Base-by-base conservation (phyloP, 2,797 vertebrate genomes). In the Lacerta viridis region DNA sequence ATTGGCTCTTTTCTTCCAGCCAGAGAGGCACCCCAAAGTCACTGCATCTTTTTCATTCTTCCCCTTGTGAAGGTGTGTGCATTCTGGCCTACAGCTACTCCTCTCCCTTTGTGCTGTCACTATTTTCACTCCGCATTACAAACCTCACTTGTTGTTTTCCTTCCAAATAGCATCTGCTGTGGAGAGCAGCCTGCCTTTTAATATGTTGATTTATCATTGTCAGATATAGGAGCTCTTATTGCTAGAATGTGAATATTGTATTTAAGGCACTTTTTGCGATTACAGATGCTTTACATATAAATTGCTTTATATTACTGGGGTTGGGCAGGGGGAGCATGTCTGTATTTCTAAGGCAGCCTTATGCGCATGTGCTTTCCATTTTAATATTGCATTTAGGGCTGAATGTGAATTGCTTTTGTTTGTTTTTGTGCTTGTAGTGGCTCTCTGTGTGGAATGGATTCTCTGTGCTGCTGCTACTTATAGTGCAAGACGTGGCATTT, bases 221-320 rank as follows among this genome's bases (percentile, higher is more conserved):
- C 93, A 94, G 88, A 94, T 92, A 94, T 64, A 74, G 80, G 79
- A 89, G 59, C 27, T 95, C 95, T 97, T 96, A 96, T 92, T 95
- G 93, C 94, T 95, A 92, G 69, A 88, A 96, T 96, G 90, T 95
- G 93, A 96, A 95, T 96, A 95, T 94, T 95, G 93, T 94, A 92
- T 95, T 97, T 96, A 96, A 96, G 94, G 88, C 87, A 81, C 71
- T 95, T 94, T 64, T 93, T 92, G 93, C 95, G 92, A 95, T 96
- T 97, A 95, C 92, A 94, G 93, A 95, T 92, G 88, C 95, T 97
- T 97, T 97, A 95, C 95, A 97, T 96, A 94, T 93, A 97, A 97
- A 97, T 96, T 96, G 93, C 92, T 93, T 95, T 95, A 92, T 93
- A 95, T 95, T 96, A 93, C 76, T 36, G 33, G 61, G 61, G 91